Percentiles rank a stretch among this genome's conserved stretches.
Conservation (phyloP, 1,140 invertebrate genomes). For the Sipha flava region DNA sequence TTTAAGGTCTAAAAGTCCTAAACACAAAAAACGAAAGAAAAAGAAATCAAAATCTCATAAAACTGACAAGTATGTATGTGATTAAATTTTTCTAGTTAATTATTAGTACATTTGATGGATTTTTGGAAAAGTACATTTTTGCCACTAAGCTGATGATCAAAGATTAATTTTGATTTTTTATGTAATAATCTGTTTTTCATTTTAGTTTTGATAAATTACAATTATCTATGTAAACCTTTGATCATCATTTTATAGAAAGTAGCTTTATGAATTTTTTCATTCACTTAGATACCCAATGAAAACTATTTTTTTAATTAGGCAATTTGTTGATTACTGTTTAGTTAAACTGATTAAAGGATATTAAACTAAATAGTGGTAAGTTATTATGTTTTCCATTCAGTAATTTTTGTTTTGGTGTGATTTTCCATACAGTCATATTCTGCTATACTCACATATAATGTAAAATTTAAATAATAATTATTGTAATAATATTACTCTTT, state of each 20-base stretch:
- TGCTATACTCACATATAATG: conserved; percentile 13
- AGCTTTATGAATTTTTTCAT: background rate
- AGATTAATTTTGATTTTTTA: conserved; percentile 12
- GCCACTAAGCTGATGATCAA: conserved; percentile 25
- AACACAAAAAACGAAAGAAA: conserved; percentile 39
- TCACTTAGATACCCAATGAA: conserved; percentile 13
- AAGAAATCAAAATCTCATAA: conserved; percentile 40
- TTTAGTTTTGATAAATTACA: conserved; percentile 14
- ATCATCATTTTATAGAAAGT: conserved; percentile 22
- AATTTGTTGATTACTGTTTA: conserved; percentile 33
- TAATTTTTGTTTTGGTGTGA: conserved; percentile 32
- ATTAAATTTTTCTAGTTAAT: background rate
- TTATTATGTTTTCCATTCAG: conserved; percentile 30
- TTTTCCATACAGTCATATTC: conserved; percentile 21
- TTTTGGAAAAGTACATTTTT: conserved; percentile 6
- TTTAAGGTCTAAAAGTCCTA: conserved; percentile 37
- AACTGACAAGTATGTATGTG: conserved; percentile 38
- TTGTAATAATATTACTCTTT: background rate
- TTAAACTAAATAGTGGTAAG: conserved; percentile 32
- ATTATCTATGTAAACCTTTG: conserved; percentile 17
- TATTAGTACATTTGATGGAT: background rate
- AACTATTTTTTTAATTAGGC: conserved; percentile 32
- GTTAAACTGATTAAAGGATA: conserved; percentile 33
- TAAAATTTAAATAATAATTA: background rate
- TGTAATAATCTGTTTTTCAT: background rate